These are phyloP conservation scores for Myiozetetes cayanensis DNA, from an alignment of 2,113 vertebrate species.

Conservation along the genomic window DNA sequence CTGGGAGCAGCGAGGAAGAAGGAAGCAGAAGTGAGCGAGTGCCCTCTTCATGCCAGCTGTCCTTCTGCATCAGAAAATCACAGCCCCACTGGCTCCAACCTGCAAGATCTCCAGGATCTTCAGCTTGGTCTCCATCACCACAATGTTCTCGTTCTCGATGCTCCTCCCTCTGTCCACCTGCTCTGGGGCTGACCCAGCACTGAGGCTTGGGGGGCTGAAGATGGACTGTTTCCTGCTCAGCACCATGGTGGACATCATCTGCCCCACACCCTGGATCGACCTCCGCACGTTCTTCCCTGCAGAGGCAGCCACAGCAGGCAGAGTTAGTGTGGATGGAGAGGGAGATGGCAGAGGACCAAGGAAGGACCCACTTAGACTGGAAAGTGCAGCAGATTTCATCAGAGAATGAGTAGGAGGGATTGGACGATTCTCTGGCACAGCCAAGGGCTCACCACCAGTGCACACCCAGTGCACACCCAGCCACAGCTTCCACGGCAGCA, in stretches of 20 bases:
- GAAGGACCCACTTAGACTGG: neutral
- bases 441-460: neutral
- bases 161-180: slow-evolving; percentile 81
- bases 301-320: neutral
- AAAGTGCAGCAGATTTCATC: neutral
- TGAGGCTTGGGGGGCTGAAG: slow-evolving; percentile 75
- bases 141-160: slow-evolving; percentile 87
- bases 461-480: neutral
- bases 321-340: neutral
- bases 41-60: neutral
- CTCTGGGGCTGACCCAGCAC: slow-evolving; percentile 55
- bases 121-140: slow-evolving; percentile 98
- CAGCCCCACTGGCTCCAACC: slow-evolving; percentile 62
- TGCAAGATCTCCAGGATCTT: slow-evolving; percentile 97
- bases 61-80: neutral
- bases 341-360: neutral
- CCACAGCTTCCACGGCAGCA: neutral
- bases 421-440: neutral
- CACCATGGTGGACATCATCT: slow-evolving; percentile 99
- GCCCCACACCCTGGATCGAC: slow-evolving; percentile 95
- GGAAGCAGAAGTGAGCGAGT: neutral
- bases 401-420: neutral
- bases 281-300: slow-evolving; percentile 89
- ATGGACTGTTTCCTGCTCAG: slow-evolving; percentile 91
- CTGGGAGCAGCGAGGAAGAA: slow-evolving; percentile 63